Evolutionary conservation across 2,797 vertebrate species (phyloP).

Genomic region (Odontamblyopus rebecca): DNA sequence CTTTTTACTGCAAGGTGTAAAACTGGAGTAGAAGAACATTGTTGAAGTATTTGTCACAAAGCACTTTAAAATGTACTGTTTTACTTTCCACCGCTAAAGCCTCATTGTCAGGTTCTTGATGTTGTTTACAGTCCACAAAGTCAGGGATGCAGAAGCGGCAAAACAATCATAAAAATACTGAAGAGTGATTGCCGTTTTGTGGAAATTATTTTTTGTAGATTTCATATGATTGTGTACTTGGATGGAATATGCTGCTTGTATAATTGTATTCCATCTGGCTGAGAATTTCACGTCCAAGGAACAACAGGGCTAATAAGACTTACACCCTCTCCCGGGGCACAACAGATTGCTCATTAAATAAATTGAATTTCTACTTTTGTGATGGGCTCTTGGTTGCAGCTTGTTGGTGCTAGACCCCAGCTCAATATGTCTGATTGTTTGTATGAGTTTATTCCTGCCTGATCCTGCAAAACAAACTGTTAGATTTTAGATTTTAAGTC

Average conservation of each 20-base stretch:
- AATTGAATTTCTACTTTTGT: conserved; percentile 57
- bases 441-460: no score
- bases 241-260: conserved; percentile 30
- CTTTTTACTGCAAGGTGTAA: no score
- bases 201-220: conserved; percentile 40
- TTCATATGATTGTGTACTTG: conserved; percentile 24
- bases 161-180: conserved; percentile 21
- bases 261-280: conserved; percentile 53
- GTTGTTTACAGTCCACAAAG: not conserved
- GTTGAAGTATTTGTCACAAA: not conserved
- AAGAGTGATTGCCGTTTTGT: conserved; percentile 24
- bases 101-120: not conserved
- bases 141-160: conserved; percentile 15
- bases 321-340: conserved; percentile 29
- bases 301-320: conserved; percentile 52
- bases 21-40: not conserved
- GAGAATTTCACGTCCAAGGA: conserved; percentile 42
- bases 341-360: conserved; percentile 69
- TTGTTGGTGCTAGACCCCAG: no score
- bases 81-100: not conserved
- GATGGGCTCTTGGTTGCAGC: not conserved
- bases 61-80: not conserved
- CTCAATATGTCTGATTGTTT: no score
- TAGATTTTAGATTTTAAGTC: no score
- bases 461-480: no score